Base-by-base conservation (phyloP, 1,140 invertebrate species). In the Ceratina australensis region DNA sequence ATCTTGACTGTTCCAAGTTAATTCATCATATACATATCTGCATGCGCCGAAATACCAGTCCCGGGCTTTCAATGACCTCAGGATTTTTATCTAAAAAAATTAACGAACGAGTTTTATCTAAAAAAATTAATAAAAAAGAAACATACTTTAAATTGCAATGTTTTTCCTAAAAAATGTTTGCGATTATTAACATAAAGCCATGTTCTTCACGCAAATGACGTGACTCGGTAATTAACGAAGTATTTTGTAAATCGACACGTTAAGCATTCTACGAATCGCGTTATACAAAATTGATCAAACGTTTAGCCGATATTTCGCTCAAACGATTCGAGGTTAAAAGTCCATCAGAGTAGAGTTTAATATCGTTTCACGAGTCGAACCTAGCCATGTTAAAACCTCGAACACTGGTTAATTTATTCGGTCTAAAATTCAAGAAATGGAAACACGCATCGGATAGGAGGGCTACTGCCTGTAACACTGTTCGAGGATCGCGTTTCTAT, bases 211-310 rank as follows among this genome's bases (percentile, higher is more conserved):
- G n/a, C n/a, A n/a, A n/a, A n/a, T n/a, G n/a, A n/a, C n/a, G n/a
- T n/a, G n/a, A 56, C 47, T 63, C 50, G 75, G 54, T 79, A 79
- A 79, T 79, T 79, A 54, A 7, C 28, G 42, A 15, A 1, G n/a
- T 24, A 61, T 42, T 47, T 71, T 71, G 61, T 20, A 42, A 77
- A 63, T 71, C 8, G 18, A 15, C 22, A 26, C 7, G 54, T n/a
- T 67, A 67, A 66, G 59, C 33, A 49, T 3, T 68, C 15, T 18
- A 60, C 13, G 3, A 13, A 22, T 22, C n/a, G 26, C 18, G 33
- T n/a, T 18, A 7, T 54, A 28, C 26, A 59, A 68, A 75, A 42
- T 66, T 67, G 33, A 57, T 49, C 22, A 24, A 59, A 47, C 33
- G 24, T 26, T 67, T 20, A 20, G 2, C 8, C 33, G 26, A 56